Base-by-base conservation (phyloP, 2,888 invertebrate species). In the Colletes collaris region DNA sequence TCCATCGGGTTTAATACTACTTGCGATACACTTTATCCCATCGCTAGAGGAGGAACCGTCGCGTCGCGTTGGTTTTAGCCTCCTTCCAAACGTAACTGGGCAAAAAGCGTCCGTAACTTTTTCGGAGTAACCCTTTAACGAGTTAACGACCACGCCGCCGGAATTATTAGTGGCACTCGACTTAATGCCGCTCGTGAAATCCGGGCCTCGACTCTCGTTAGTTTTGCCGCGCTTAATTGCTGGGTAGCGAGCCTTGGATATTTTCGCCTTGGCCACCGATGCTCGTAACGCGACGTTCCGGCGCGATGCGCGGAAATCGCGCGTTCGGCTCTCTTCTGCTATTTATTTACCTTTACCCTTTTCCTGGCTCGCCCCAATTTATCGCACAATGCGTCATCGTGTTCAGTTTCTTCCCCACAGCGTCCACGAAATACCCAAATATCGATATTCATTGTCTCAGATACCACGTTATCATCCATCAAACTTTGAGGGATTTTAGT, bases 101-200 rank as follows among this genome's bases (percentile, higher is more conserved):
- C 49, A 83, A 83, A 83, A 83, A 83, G 50, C 67, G 52, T 35
- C 70, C 53, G 72, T 74, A 63, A 73, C 66, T 68, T 82, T 83
- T 79, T 71, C 46, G 63, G 40, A 13, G 64, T 56, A 72, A 72
- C 66, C 75, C 75, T 83, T 83, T 77, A 83, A 72, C 74, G 77
- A 74, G 77, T 83, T 72, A 78, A 66, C 77, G 67, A 58, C 69
- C 67, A 68, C 68, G 49, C 78, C 69, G 49, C 66, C 60, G 73
- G 60, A 76, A 81, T 83, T 83, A 83, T 83, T 83, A 83, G 83
- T 81, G 83, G 73, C 58, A 68, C 76, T 81, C 70, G 69, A 78
- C 67, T 83, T 83, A 80, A 83, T 83, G 81, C 77, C 66, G 46
- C 49, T 63, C 69, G 50, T 72, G 59, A 83, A 83, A 81, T 81